phyloP scores from a whole-genome alignment of 2,888 invertebrate species.

The Dryobotodes eremita region DNA sequence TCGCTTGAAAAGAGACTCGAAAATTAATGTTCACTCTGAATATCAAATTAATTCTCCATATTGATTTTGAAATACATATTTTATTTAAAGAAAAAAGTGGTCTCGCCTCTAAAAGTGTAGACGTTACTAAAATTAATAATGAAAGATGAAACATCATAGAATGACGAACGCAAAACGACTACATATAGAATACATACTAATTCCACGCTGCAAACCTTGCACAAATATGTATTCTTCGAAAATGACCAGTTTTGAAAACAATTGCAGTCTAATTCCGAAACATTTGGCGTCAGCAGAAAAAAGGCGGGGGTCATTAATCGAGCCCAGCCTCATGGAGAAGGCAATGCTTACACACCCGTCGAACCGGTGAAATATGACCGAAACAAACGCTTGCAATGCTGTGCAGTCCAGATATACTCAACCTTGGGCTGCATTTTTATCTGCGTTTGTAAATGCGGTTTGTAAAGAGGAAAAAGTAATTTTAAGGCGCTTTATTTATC shows the following conservation, averaged over 20 bases:
- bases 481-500: background rate
- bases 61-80: slow-evolving; percentile 2
- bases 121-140: background rate
- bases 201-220: background rate
- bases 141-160: background rate
- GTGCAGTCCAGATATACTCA: slow-evolving; percentile 19
- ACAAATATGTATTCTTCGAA: background rate
- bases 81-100: background rate
- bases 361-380: slow-evolving; percentile 81
- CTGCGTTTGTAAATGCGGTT: slow-evolving; percentile 1
- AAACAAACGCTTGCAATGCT: slow-evolving; percentile 53
- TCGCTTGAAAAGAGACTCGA: background rate
- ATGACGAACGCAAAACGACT: background rate
- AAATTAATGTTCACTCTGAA: background rate
- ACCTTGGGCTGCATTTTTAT: slow-evolving; percentile 4
- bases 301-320: slow-evolving; percentile 83
- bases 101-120: background rate
- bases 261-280: slow-evolving; percentile 39
- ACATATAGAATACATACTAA: background rate
- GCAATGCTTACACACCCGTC: slow-evolving; percentile 83
- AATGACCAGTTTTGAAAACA: slow-evolving; percentile 23
- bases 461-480: background rate
- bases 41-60: background rate
- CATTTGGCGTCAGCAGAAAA: slow-evolving; percentile 82
- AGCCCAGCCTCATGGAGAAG: slow-evolving; percentile 80